Percentiles rank a stretch among this genome's conserved stretches.
These are phyloP conservation scores for Lasiurus cinereus DNA, from an alignment of 2,113 vertebrate genomes.

Conservation along the genomic window DNA sequence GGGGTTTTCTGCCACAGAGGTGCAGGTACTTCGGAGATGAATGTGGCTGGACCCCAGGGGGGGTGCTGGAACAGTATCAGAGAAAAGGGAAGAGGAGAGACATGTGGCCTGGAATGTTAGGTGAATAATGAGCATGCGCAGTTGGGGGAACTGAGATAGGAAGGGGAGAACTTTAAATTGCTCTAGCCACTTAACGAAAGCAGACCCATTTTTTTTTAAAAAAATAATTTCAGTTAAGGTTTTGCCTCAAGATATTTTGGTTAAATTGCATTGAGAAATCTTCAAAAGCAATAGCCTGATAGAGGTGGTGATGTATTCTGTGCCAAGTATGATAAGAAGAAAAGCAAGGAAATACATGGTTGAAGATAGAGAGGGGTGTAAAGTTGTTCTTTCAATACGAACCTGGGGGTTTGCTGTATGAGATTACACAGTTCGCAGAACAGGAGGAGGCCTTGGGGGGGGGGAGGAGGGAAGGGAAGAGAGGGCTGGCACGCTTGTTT, in stretches of 20 bases:
- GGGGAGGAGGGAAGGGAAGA: fast-evolving
- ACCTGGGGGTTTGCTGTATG: background rate
- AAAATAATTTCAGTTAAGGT: background rate
- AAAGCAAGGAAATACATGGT: background rate
- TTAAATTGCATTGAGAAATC: conserved; percentile 54
- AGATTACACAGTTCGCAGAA: conserved; percentile 13
- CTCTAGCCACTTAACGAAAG: conserved; percentile 20
- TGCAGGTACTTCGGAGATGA: background rate
- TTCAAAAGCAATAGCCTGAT: conserved; percentile 43
- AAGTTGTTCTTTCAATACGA: conserved; percentile 34
- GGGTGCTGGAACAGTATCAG: background rate
- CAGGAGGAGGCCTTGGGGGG: conserved; percentile 15
- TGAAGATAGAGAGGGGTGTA: background rate
- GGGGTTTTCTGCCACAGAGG: conserved; percentile 8
- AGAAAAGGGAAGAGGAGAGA: background rate
- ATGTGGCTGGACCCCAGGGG: background rate
- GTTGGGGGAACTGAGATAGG: background rate
- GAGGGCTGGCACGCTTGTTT: background rate
- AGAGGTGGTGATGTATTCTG: background rate
- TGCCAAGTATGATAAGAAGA: conserved; percentile 42
- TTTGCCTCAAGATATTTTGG: conserved; percentile 54
- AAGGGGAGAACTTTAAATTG: background rate
- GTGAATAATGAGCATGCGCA: background rate
- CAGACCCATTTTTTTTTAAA: background rate
- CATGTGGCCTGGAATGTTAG: background rate